These are phyloP conservation scores for Percina caprodes DNA, from an alignment of 2,113 vertebrate genomes.

Conservation along the genomic window DNA sequence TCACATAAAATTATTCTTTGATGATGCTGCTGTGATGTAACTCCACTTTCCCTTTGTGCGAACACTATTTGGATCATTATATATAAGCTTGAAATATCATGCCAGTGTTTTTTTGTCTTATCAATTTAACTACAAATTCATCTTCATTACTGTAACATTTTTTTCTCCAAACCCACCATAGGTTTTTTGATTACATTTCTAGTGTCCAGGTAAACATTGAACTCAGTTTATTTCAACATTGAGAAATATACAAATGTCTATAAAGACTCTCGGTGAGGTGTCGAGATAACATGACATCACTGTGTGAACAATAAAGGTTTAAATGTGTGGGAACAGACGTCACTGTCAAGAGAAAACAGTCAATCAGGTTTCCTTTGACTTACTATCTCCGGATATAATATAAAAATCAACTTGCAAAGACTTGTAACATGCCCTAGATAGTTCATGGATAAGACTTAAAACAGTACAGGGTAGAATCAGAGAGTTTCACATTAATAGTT, in stretches of 20 bases:
- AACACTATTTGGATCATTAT: background rate
- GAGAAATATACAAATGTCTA: background rate
- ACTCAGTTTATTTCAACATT: background rate
- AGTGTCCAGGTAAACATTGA: background rate
- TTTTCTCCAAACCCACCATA: background rate
- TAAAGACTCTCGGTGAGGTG: background rate
- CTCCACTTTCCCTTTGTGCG: background rate
- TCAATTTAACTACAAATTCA: background rate
- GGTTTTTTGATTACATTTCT: background rate
- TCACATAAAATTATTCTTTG: slow-evolving; percentile 44
- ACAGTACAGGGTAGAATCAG: background rate
- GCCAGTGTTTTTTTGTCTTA: background rate
- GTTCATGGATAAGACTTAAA: background rate
- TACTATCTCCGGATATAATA: too few relatives aligned
- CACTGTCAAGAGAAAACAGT: background rate
- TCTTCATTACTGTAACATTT: background rate
- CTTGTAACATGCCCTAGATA: too few relatives aligned
- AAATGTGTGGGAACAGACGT: background rate
- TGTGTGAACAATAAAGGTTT: slow-evolving; percentile 10
- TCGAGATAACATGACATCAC: background rate
- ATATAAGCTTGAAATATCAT: background rate
- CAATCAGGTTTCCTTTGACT: background rate
- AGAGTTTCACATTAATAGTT: background rate
- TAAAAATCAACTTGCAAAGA: too few relatives aligned
- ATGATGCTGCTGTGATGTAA: slow-evolving; percentile 16